Evolutionary conservation across 1,140 invertebrate species (phyloP).

Genomic region (Rhysida immarginata): DNA sequence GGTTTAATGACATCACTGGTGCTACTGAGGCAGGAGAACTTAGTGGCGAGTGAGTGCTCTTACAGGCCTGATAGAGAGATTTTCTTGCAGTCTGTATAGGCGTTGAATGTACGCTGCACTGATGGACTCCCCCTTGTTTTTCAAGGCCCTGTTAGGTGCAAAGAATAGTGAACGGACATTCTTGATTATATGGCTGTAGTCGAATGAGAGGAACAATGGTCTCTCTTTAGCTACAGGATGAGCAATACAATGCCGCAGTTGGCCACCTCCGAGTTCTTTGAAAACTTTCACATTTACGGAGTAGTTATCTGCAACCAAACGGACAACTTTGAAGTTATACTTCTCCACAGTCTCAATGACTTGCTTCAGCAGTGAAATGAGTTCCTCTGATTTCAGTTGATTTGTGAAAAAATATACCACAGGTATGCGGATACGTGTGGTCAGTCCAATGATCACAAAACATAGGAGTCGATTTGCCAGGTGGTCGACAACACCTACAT

Average conservation of each 20-base stretch:
- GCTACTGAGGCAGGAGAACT: neutral
- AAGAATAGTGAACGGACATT: constrained; percentile 5
- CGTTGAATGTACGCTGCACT: neutral
- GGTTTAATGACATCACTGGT: neutral
- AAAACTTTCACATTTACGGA: constrained; percentile 7
- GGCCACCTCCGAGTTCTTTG: neutral
- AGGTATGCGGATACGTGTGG: no score
- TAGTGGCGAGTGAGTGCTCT: neutral
- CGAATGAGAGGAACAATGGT: constrained; percentile 2
- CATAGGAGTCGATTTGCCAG: constrained; percentile 1
- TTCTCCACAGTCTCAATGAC: constrained; percentile 8
- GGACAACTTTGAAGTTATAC: constrained; percentile 1
- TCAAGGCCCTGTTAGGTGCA: neutral
- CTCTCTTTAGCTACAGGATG: constrained; percentile 5
- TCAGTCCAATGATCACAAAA: neutral
- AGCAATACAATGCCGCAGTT: neutral
- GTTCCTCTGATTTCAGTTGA: constrained; percentile 1
- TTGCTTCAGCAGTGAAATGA: neutral
- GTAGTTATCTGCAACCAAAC: constrained; percentile 8
- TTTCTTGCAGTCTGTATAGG: neutral
- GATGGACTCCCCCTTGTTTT: neutral
- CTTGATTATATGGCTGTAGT: constrained; percentile 7
- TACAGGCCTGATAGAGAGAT: neutral
- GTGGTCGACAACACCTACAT: neutral
- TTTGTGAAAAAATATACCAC: constrained; percentile 11